Percentiles rank a stretch among this genome's conserved stretches.
Conservation (phyloP, 1,140 invertebrate species). For the Drosophila willistoni region DNA sequence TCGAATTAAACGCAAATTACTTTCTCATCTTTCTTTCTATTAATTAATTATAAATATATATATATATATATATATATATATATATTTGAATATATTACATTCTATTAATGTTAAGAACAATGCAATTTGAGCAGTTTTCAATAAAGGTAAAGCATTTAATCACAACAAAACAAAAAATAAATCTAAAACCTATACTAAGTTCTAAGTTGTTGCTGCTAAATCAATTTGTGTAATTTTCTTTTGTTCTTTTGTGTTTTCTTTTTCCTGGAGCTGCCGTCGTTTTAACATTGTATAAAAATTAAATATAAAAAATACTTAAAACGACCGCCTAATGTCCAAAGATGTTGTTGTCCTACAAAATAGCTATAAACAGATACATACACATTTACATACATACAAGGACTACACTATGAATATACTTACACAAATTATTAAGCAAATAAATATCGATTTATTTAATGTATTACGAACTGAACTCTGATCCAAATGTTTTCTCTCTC, state of each 20-base stretch:
- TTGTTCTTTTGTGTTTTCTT: neutral
- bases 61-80: constrained; percentile 31
- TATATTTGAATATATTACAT: no score
- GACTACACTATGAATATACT: neutral
- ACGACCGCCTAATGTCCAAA: constrained; percentile 37
- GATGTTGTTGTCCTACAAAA: neutral
- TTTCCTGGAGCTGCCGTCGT: constrained; percentile 16
- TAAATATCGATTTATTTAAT: neutral
- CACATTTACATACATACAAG: neutral
- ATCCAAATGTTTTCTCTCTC: neutral
- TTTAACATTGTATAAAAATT: neutral
- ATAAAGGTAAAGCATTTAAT: constrained; percentile 82
- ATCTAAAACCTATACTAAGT: constrained; percentile 31
- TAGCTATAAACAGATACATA: neutral
- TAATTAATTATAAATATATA: constrained; percentile 57
- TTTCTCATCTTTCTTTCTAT: constrained; percentile 84
- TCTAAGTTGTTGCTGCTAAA: constrained; percentile 64
- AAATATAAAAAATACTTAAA: neutral
- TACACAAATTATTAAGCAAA: constrained; percentile 1
- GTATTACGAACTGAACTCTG: neutral
- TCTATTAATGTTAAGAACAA: constrained; percentile 81
- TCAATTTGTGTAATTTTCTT: constrained; percentile 17
- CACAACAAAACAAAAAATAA: constrained; percentile 54
- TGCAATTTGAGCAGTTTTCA: constrained; percentile 83
- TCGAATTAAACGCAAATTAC: constrained; percentile 79